Percentiles rank a stretch among this genome's conserved stretches.
Conservation (phyloP, 2,797 vertebrate genomes). For the Ataeniobius toweri region DNA sequence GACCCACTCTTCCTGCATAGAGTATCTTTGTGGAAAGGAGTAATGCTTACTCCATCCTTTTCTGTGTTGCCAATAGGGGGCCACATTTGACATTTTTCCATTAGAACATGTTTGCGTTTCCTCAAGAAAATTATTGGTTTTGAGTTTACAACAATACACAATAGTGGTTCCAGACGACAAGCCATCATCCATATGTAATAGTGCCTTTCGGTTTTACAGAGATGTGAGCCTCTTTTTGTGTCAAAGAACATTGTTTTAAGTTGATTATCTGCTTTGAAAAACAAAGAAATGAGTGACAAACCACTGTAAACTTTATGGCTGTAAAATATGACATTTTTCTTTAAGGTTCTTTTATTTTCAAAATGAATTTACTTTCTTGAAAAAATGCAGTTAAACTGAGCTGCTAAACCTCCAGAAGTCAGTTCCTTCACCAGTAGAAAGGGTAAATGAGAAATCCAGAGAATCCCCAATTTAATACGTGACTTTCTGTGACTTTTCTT, state of each 20-base stretch:
- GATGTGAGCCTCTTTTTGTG: neutral
- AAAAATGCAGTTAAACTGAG: constrained; percentile 11
- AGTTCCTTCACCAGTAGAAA: constrained; percentile 46
- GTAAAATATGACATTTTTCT: neutral
- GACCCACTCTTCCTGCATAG: too few relatives aligned
- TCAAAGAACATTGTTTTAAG: neutral
- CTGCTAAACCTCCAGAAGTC: constrained; percentile 24
- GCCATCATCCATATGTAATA: neutral
- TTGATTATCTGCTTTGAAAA: neutral
- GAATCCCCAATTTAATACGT: constrained; percentile 11
- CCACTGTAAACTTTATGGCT: neutral
- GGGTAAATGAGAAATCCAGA: constrained; percentile 60
- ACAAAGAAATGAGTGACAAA: neutral
- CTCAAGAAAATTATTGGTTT: neutral
- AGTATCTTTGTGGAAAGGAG: too few relatives aligned
- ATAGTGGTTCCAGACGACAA: neutral
- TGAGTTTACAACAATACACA: neutral
- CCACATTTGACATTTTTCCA: neutral
- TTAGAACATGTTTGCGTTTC: neutral
- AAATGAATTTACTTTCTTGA: constrained; percentile 19
- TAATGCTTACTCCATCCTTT: too few relatives aligned
- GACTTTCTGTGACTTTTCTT: constrained; percentile 38
- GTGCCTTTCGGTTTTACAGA: neutral
- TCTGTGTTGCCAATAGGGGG: too few relatives aligned
- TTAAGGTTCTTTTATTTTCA: neutral